Evolutionary conservation across 2,113 vertebrate species (phyloP).

Genomic region (Girardinichthys multiradiatus): DNA sequence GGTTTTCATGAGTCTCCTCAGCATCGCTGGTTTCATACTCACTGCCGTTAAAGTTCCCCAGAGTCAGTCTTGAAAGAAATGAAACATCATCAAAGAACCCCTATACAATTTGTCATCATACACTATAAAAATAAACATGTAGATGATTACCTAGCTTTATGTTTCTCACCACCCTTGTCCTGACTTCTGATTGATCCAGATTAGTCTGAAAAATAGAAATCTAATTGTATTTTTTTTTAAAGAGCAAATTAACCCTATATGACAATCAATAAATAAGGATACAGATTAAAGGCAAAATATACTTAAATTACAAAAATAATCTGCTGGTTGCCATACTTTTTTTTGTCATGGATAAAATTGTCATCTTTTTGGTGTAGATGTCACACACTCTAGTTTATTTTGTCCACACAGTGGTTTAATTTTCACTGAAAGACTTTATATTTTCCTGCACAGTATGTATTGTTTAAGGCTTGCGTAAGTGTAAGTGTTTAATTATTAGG

Average conservation of each 20-base stretch:
- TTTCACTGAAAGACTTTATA: background rate
- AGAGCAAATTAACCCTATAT: background rate
- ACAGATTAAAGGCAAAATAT: background rate
- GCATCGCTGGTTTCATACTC: conserved; percentile 6
- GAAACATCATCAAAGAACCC: background rate
- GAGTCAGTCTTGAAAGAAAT: background rate
- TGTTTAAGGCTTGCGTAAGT: background rate
- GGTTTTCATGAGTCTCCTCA: conserved; percentile 40
- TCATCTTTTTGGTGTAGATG: background rate
- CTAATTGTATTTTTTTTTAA: background rate
- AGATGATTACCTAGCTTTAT: background rate
- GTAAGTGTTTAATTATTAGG: background rate
- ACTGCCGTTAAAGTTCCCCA: conserved; percentile 22
- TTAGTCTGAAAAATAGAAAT: background rate
- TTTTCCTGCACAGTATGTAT: background rate
- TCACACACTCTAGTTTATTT: background rate
- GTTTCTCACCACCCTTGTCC: background rate
- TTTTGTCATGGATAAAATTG: background rate
- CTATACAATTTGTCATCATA: background rate
- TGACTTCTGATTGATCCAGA: background rate
- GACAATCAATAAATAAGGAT: background rate
- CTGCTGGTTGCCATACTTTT: background rate
- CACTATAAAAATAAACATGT: background rate
- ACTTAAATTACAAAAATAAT: background rate
- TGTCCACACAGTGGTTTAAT: background rate